Percentiles rank a stretch among this genome's conserved stretches.
phyloP scores from a whole-genome alignment of 2,797 vertebrate species.

The Dromococcyx pavoninus region DNA sequence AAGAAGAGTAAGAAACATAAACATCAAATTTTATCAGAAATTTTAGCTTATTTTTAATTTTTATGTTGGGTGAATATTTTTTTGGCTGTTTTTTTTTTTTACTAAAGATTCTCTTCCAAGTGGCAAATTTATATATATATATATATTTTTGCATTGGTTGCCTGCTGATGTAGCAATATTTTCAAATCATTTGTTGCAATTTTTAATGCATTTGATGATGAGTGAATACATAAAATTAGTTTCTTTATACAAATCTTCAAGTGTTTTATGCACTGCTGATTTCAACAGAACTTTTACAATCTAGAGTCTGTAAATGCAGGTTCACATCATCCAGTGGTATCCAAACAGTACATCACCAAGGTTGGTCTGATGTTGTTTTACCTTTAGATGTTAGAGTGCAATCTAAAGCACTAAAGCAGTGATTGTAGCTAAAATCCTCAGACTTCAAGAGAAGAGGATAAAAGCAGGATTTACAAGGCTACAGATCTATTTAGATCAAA shows the following conservation, averaged over 20 bases:
- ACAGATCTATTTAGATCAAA: background rate
- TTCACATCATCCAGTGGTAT: background rate
- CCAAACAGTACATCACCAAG: background rate
- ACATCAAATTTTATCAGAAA: background rate
- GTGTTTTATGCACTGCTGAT: background rate
- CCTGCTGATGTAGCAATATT: background rate
- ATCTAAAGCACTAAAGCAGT: background rate
- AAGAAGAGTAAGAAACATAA: background rate
- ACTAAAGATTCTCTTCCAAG: background rate
- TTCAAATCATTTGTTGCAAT: background rate
- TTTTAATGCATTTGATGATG: background rate
- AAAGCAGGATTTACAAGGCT: background rate
- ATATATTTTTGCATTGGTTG: background rate
- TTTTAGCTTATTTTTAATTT: background rate
- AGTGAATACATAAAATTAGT: background rate
- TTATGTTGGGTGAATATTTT: background rate
- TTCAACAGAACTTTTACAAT: background rate
- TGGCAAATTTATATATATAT: background rate
- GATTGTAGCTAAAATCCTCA: background rate
- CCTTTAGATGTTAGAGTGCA: background rate
- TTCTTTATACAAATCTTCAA: background rate
- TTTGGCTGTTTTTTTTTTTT: background rate
- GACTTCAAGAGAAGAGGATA: background rate
- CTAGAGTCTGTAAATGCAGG: background rate
- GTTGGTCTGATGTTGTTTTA: background rate